phyloP scores from a whole-genome alignment of 2,888 invertebrate species.

The Meta bourneti region DNA sequence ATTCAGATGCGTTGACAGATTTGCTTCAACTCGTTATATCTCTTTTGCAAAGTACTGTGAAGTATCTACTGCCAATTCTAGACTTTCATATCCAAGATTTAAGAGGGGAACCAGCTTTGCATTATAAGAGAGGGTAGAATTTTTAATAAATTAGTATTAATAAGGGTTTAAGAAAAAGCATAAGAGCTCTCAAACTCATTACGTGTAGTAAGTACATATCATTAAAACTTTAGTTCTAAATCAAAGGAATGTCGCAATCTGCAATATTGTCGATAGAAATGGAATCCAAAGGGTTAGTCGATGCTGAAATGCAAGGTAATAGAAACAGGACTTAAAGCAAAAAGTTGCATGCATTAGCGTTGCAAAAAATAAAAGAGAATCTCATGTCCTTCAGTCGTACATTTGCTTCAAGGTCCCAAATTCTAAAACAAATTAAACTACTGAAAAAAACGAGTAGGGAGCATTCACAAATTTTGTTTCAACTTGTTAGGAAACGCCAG shows the following conservation, averaged over 20 bases:
- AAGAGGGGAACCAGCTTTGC: no score
- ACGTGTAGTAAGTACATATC: background rate
- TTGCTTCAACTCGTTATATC: no score
- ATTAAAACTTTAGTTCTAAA: background rate
- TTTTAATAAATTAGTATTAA: no score
- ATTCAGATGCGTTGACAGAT: no score
- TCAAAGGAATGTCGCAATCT: background rate
- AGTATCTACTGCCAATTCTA: no score
- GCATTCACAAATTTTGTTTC: background rate
- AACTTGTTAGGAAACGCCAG: background rate
- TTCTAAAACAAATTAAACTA: background rate
- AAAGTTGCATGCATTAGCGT: background rate
- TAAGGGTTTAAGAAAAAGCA: no score
- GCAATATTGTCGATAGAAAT: background rate
- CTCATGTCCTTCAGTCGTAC: background rate
- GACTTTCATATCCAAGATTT: no score
- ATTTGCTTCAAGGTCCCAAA: background rate
- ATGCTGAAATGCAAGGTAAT: background rate
- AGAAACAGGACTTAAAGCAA: background rate
- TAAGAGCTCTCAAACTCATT: no score
- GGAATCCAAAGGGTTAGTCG: background rate
- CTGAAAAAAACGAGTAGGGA: background rate
- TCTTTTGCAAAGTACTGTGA: no score
- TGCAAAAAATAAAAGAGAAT: background rate
- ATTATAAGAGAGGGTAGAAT: no score